Conservation (phyloP, 2,797 vertebrate genomes). For the Coilia nasus region DNA sequence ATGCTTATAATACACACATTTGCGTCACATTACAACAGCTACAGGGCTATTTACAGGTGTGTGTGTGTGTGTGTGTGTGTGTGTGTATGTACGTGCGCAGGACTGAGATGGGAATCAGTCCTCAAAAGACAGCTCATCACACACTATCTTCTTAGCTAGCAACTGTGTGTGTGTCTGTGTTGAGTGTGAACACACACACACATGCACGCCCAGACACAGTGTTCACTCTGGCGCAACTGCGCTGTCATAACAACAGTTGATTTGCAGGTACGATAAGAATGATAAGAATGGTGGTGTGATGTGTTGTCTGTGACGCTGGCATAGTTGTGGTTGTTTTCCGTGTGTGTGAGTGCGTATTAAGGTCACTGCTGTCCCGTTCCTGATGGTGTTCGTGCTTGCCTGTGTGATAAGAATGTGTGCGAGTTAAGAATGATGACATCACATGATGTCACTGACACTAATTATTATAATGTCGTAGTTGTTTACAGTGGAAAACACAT, state of each 20-base stretch:
- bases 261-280: neutral
- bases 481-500: no score
- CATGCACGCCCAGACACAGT: no score
- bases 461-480: no score
- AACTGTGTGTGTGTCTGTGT: neutral
- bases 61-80: neutral
- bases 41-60: neutral
- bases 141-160: neutral
- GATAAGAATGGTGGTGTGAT: neutral
- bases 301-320: neutral
- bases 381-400: no score
- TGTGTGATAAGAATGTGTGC: no score
- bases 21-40: no score
- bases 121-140: neutral
- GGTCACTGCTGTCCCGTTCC: neutral
- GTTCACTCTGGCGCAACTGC: no score
- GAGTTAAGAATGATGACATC: no score
- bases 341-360: neutral
- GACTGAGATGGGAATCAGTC: neutral
- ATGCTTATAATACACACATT: no score
- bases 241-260: neutral
- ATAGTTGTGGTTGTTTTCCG: neutral
- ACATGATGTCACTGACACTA: no score
- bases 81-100: neutral
- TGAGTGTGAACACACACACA: neutral